Percentiles rank a stretch among this genome's conserved stretches.
These are phyloP conservation scores for Heterochromis multidens DNA, from an alignment of 2,113 vertebrate genomes.

Conservation along the genomic window DNA sequence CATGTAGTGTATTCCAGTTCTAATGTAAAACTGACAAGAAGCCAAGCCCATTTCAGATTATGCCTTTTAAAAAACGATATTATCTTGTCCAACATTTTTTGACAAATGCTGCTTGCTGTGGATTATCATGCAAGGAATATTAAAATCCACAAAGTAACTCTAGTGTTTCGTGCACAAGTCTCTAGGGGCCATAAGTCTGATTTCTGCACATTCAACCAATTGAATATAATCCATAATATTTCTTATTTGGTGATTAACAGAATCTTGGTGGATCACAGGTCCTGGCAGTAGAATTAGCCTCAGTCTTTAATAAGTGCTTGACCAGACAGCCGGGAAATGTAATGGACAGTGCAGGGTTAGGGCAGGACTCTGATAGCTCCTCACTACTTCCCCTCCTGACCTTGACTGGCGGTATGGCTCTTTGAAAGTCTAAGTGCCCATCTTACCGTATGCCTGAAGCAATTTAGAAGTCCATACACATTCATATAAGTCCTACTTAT, in stretches of 20 bases:
- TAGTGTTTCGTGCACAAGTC: constrained; percentile 2
- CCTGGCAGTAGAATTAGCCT: constrained; percentile 64
- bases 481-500: constrained; percentile 67
- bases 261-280: constrained; percentile 71
- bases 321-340: constrained; percentile 43
- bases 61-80: neutral
- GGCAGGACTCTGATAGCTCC: constrained; percentile 44
- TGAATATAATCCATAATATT: constrained; percentile 72
- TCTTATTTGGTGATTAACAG: constrained; percentile 75
- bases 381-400: constrained; percentile 59
- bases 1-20: constrained; percentile 7
- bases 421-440: constrained; percentile 73
- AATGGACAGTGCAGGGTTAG: constrained; percentile 62
- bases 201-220: constrained; percentile 65
- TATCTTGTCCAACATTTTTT: neutral
- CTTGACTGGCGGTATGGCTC: constrained; percentile 70
- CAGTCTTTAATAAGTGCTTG: constrained; percentile 71
- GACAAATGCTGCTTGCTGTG: neutral
- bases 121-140: neutral
- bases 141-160: constrained; percentile 1
- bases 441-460: constrained; percentile 66
- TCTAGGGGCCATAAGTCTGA: constrained; percentile 16
- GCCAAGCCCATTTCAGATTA: neutral
- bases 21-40: neutral
- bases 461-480: constrained; percentile 68